A percentile compares a stretch with the other conserved stretches of the same genome.
Evolutionary conservation across 2,888 invertebrate species (phyloP).

Genomic region (Pelosia muscerda): DNA sequence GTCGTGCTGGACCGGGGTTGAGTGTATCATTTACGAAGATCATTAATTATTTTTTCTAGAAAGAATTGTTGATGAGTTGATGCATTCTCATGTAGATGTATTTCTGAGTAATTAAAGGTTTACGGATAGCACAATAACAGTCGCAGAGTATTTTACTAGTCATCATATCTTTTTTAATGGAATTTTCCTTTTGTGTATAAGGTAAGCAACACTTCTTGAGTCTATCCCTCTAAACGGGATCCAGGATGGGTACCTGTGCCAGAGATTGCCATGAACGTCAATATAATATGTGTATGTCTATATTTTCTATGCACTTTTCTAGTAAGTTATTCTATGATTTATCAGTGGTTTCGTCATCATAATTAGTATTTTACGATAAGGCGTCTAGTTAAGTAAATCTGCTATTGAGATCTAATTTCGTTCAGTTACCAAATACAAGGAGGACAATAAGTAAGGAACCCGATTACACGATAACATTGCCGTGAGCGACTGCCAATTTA

Average conservation of each 20-base stretch:
- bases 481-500: background rate
- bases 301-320: no score
- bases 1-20: background rate
- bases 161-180: no score
- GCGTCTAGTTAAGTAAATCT: background rate
- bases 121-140: background rate
- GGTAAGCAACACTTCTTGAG: no score
- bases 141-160: background rate
- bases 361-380: background rate
- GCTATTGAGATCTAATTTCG: background rate
- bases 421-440: background rate
- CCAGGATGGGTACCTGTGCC: no score
- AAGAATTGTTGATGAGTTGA: background rate
- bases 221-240: no score
- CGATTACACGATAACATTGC: background rate
- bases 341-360: background rate
- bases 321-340: no score
- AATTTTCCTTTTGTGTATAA: no score
- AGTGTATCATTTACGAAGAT: background rate
- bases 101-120: background rate
- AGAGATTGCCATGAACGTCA: no score
- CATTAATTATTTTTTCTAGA: background rate
- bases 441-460: background rate
- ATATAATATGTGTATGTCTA: no score
- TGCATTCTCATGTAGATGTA: background rate